phyloP scores from a whole-genome alignment of 37 sponge, comb jelly and placozoan genomes.

The Haliclona indistincta region DNA sequence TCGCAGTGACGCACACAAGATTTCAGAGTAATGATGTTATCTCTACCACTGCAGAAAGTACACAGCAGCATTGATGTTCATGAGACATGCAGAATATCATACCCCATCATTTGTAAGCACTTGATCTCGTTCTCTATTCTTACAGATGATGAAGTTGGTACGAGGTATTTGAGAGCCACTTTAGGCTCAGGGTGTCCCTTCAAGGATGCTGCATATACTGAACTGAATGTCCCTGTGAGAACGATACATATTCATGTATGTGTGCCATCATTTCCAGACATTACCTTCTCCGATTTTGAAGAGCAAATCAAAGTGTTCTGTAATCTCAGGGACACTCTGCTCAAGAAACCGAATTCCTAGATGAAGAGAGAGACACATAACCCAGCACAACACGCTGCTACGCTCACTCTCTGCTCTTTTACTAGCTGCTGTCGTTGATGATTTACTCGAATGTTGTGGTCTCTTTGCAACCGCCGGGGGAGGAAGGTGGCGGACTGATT shows the following conservation, averaged over 20 bases:
- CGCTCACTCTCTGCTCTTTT: neutral
- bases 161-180: slow-evolving; percentile 91
- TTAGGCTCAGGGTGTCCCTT: slow-evolving; percentile 24
- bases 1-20: slow-evolving; percentile 72
- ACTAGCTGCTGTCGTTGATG: neutral
- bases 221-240: slow-evolving; percentile 88
- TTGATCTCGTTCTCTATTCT: slow-evolving; percentile 90
- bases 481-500: too few relatives aligned
- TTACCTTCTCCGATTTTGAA: slow-evolving; percentile 80
- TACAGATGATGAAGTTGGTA: slow-evolving; percentile 84
- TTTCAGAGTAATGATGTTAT: slow-evolving; percentile 75
- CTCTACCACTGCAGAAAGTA: slow-evolving; percentile 50
- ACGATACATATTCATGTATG: slow-evolving; percentile 5
- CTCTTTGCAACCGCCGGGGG: neutral
- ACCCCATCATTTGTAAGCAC: slow-evolving; percentile 81
- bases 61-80: neutral
- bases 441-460: neutral
- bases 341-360: slow-evolving; percentile 9
- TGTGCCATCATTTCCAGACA: neutral
- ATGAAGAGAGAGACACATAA: neutral
- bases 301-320: slow-evolving; percentile 55
- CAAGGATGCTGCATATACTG: slow-evolving; percentile 74
- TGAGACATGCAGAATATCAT: slow-evolving; percentile 1
- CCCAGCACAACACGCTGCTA: neutral
- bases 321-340: slow-evolving; percentile 49